These are phyloP conservation scores for Panulirus ornatus DNA, from an alignment of 1,140 invertebrate species.

Conservation along the genomic window DNA sequence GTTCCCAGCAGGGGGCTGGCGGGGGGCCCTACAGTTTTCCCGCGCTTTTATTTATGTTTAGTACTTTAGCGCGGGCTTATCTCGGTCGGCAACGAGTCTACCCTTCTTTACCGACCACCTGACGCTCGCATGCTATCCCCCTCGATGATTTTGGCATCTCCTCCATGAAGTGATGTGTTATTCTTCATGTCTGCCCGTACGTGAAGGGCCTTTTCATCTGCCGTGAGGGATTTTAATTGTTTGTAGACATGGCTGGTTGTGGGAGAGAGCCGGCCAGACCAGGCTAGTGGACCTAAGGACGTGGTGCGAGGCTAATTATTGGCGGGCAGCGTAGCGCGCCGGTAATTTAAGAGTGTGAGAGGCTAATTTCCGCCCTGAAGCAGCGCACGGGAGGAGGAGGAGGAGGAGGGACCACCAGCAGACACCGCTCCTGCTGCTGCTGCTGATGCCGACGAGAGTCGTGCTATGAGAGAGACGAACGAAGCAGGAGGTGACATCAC, in stretches of 20 bases:
- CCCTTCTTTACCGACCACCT: background rate
- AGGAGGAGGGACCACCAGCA: background rate
- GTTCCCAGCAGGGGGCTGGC: background rate
- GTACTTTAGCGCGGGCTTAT: background rate
- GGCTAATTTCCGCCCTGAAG: no score
- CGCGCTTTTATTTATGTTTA: constrained; percentile 16
- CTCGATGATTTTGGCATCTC: background rate
- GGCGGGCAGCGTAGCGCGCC: background rate
- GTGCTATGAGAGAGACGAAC: no score
- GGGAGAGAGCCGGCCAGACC: no score
- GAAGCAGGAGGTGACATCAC: no score
- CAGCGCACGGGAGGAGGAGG: no score
- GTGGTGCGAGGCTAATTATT: background rate
- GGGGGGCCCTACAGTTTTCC: background rate
- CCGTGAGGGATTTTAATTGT: no score
- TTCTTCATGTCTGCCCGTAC: no score
- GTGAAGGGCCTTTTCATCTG: no score
- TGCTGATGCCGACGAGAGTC: background rate
- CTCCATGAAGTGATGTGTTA: background rate
- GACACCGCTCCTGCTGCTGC: background rate
- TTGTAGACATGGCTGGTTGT: background rate
- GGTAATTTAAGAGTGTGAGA: background rate
- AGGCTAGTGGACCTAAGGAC: background rate
- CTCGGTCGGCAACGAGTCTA: background rate
- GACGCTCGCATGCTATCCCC: background rate